Conservation (phyloP, 1,140 invertebrate genomes). For the Leguminivora glycinivorella region DNA sequence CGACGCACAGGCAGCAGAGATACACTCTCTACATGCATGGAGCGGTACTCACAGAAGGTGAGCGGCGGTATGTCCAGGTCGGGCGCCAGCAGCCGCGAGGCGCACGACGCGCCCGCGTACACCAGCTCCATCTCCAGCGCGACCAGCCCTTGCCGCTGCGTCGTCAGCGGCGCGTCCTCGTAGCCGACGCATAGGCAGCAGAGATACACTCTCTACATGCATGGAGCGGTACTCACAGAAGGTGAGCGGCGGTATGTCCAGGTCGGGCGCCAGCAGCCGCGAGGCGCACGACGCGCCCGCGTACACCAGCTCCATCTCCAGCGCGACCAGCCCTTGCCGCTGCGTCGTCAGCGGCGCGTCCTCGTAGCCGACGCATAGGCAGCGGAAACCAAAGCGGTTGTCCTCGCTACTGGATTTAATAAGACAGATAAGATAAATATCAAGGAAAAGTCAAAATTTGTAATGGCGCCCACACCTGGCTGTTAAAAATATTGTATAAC, state of each 20-base stretch:
- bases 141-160: constrained; percentile 82
- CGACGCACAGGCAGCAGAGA: constrained; percentile 94
- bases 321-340: constrained; percentile 84
- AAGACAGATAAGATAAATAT: no score
- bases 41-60: constrained; percentile 46
- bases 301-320: constrained; percentile 95
- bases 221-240: constrained; percentile 45
- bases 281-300: constrained; percentile 92
- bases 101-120: constrained; percentile 94
- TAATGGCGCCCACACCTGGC: no score
- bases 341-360: constrained; percentile 79
- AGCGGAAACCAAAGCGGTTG: constrained; percentile 93
- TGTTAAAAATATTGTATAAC: no score
- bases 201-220: no score
- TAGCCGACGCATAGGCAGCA: constrained; percentile 95
- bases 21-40: no score
- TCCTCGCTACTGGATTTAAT: constrained; percentile 45
- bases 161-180: constrained; percentile 83
- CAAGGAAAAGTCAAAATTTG: no score
- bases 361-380: constrained; percentile 95
- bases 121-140: constrained; percentile 94
- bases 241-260: constrained; percentile 57
- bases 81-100: constrained; percentile 61
- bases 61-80: constrained; percentile 61
- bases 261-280: constrained; percentile 59